Conservation (phyloP, 2,797 vertebrate genomes). For the Spinus pinus region DNA sequence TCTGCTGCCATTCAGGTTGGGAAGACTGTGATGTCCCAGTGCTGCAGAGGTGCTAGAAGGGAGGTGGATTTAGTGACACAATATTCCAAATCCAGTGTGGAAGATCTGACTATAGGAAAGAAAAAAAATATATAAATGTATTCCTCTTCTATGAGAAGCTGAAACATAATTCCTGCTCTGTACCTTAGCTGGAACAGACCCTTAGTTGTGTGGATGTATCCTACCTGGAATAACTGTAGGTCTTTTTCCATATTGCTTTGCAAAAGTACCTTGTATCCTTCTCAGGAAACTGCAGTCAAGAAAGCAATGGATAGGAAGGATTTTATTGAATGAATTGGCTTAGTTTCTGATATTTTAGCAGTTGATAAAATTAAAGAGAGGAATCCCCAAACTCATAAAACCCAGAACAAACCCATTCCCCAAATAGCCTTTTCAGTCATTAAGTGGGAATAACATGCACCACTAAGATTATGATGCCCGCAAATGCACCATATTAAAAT, state of each 20-base stretch:
- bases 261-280: not conserved
- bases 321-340: not conserved
- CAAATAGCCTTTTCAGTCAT: not conserved
- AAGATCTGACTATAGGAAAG: not conserved
- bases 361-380: not conserved
- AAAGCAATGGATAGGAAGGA: not conserved
- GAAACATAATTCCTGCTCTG: not conserved
- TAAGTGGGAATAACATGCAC: conserved; percentile 16
- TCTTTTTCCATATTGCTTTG: not conserved
- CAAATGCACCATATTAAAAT: conserved; percentile 15
- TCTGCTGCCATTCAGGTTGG: not conserved
- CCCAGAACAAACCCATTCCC: not conserved
- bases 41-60: not conserved
- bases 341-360: not conserved
- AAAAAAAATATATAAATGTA: too few species aligned
- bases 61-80: not conserved
- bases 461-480: conserved; percentile 25
- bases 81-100: not conserved
- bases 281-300: not conserved
- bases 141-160: not conserved
- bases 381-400: not conserved
- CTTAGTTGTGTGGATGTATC: not conserved
- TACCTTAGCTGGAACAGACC: not conserved
- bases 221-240: not conserved
- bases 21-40: not conserved